Evolutionary conservation across 1,140 invertebrate species (phyloP), one percentile per base, ranked within the genome.

Genomic region (Akabosia matsudoensis): DNA sequence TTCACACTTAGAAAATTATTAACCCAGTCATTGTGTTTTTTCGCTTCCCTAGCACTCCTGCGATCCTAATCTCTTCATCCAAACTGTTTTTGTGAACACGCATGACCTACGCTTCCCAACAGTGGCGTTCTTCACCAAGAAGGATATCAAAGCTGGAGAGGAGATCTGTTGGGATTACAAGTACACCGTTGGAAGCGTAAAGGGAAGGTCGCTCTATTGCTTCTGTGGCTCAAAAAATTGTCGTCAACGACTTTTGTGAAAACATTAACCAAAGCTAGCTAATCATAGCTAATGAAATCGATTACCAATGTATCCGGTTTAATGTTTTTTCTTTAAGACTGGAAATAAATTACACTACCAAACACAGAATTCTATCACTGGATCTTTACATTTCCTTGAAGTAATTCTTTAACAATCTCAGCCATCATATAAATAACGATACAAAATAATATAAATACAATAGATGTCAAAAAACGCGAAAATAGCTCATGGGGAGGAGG

Each of bases 131-230:
- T 99, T 98, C 85, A 92, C 96, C 2, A 87, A 90, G 26, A 90
- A 90, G 74, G 92, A 92, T 82, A 95, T 99, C 71, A 86, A 90
- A 56, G 95, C 97, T 33, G 97, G 97, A 10, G 91, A 91, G 18
- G 96, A 99, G 86, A 87, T 99, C 28, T 97, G 95, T 0, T 99
- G 97, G 97, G 97, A 98, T 86, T 99, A 99, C 84, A 96, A 94
- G 83, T 99, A 98, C 82, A 93, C 96, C 83, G 92, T 97, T 31
- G 96, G 94, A 34, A 96, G 93, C 83, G 96, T 98, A 54, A 92
- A 93, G 1, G 94, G 91, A 4, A 96, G 97, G 87, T 89, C 92
- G 0, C 87, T 98, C 0, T 92, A 93, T 82, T 98, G 97, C 83
- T 91, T 94, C 84, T 98, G 97, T 85, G 93, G 92, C 10, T 89